A percentile compares a stretch with the other conserved stretches of the same genome.
phyloP scores from a whole-genome alignment of 2,113 vertebrate species.

The Odocoileus hemionus region DNA sequence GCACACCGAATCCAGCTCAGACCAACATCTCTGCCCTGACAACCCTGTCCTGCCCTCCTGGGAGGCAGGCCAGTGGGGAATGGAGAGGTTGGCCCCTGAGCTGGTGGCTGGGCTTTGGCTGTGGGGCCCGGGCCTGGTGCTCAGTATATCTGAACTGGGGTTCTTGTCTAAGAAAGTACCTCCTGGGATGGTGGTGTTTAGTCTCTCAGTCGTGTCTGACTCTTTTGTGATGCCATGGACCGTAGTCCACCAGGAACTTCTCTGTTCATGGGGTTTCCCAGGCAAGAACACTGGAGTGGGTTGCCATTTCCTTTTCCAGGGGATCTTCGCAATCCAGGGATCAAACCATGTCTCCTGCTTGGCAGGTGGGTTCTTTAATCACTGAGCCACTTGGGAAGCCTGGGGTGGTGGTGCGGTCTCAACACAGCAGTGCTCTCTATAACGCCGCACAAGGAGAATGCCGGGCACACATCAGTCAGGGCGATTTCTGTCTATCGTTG shows the following conservation, averaged over 20 bases:
- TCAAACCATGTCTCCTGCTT: not conserved
- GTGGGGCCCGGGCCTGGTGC: not conserved
- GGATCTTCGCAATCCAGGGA: not conserved
- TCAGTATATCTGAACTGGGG: not conserved
- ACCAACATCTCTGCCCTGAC: not conserved
- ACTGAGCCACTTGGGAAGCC: not conserved
- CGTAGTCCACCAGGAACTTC: not conserved
- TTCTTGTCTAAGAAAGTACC: not conserved
- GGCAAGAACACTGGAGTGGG: not conserved
- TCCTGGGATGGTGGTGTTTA: not conserved
- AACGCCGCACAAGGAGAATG: not conserved
- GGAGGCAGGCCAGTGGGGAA: not conserved
- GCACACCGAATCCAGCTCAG: not conserved
- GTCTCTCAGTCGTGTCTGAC: not conserved
- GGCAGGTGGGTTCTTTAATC: not conserved
- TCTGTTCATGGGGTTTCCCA: not conserved
- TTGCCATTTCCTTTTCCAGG: not conserved
- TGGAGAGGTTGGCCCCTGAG: not conserved
- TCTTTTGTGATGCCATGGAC: not conserved
- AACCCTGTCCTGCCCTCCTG: not conserved
- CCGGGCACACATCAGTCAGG: accelerated
- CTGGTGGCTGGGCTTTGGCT: not conserved
- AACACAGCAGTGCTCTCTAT: no score
- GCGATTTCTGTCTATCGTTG: accelerated
- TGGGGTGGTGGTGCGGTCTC: not conserved